phyloP scores from a whole-genome alignment of 2,113 vertebrate species.

The Xenotilapia caudafasciata region DNA sequence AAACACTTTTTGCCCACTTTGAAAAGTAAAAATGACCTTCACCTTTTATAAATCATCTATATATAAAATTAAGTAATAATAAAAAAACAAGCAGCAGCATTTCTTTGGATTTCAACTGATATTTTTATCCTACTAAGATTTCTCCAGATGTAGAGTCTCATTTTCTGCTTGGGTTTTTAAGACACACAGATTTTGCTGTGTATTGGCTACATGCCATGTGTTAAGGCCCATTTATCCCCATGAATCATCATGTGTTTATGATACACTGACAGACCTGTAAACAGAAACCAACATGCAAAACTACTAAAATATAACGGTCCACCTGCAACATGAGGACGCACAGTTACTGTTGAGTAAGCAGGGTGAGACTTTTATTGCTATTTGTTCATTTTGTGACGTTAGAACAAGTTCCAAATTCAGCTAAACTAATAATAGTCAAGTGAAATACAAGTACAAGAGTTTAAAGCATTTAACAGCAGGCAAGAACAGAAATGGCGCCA shows the following conservation, averaged over 20 bases:
- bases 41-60: not conserved
- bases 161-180: not conserved
- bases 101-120: not conserved
- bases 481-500: fast-evolving
- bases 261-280: not conserved
- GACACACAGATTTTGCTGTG: not conserved
- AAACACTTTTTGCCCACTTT: not conserved
- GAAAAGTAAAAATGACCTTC: not conserved
- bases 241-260: not conserved
- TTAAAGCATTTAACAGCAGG: not conserved
- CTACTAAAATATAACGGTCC: not conserved
- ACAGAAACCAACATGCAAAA: not conserved
- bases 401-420: not conserved
- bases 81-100: not conserved
- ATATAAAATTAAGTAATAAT: not conserved
- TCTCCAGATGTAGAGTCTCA: not conserved
- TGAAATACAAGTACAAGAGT: not conserved
- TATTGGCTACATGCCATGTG: not conserved
- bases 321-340: not conserved
- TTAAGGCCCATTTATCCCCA: not conserved
- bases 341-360: not conserved
- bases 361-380: not conserved
- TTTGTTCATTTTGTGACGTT: not conserved
- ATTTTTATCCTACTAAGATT: not conserved
- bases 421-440: not conserved